A percentile compares a stretch with the other conserved stretches of the same genome.
Conservation (phyloP, 1,140 invertebrate species). For the Notospermus geniculatus region DNA sequence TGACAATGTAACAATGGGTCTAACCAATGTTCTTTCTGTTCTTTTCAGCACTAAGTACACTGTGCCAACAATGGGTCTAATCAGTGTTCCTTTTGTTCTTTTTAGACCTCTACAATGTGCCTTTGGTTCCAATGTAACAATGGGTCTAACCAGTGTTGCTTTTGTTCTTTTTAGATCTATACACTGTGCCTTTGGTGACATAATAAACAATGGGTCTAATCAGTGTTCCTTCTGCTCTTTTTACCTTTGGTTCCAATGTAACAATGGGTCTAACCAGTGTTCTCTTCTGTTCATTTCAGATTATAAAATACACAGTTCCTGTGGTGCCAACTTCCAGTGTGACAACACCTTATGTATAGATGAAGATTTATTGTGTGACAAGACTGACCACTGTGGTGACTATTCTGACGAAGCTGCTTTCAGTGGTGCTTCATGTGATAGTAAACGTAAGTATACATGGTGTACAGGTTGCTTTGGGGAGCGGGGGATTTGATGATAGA, state of each 20-base stretch:
- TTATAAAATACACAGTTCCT: constrained; percentile 35
- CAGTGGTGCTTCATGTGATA: constrained; percentile 37
- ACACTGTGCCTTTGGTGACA: too few relatives aligned
- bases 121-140: neutral
- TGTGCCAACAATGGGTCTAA: too few relatives aligned
- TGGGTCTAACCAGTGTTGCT: too few relatives aligned
- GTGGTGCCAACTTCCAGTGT: constrained; percentile 45
- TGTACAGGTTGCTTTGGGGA: too few relatives aligned
- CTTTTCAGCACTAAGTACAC: too few relatives aligned
- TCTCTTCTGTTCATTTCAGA: constrained; percentile 34
- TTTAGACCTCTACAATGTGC: too few relatives aligned
- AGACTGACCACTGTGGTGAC: constrained; percentile 48
- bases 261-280: neutral
- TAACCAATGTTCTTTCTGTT: too few relatives aligned
- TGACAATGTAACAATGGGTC: too few relatives aligned
- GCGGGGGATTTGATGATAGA: too few relatives aligned
- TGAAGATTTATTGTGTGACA: constrained; percentile 43
- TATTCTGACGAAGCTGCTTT: constrained; percentile 42
- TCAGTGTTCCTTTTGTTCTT: too few relatives aligned
- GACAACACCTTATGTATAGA: constrained; percentile 47
- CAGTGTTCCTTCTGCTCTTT: neutral
- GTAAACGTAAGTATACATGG: neutral
- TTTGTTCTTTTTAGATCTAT: neutral
- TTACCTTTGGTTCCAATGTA: neutral
- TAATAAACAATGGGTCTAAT: too few relatives aligned